Evolutionary conservation across 2,888 invertebrate genomes (phyloP), one percentile per base, ranked within the genome.

Genomic region (Tanytarsus gracilentus): DNA sequence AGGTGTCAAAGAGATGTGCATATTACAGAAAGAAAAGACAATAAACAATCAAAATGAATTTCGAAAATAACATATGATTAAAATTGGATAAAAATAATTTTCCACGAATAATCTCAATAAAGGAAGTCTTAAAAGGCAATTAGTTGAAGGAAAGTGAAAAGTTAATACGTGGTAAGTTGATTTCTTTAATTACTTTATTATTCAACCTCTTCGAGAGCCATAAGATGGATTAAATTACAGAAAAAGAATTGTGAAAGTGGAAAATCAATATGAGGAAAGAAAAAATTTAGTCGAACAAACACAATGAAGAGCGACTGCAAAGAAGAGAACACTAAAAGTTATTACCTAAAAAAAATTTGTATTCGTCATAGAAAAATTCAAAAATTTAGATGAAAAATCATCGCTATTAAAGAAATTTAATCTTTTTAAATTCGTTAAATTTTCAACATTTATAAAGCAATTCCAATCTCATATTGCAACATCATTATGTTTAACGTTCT

Each of bases 41-140:
- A 44, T 44, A 25, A 39, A 14, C n/a, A 11, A 23, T 55, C 9
- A 55, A 25, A 33, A 39, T 39, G 39, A 39, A 14, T 39, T 39
- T 18, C 16, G 26, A 14, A 40, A 55, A 55, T 55, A 55, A 55
- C 36, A 55, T 55, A 55, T 55, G 55, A 55, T 55, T 40, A 33
- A 55, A 55, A 29, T 33, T 29, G 6, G 18, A 6, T 18, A 25
- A 33, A 53, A 53, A 16, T 40, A 11, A 11, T 27, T 40, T 16
- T 39, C 55, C 16, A 44, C 8, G 55, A 21, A 21, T 40, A 39
- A 26, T 55, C 26, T 39, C 40, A n/a, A 36, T 16, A 36, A n/a
- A 36, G 16, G 3, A 36, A n/a, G 36, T 36, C 36, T 44, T 18
- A 18, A 44, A 44, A 18, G 44, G 44, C 18, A 11, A 23, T 21